A percentile compares a stretch with the other conserved stretches of the same genome.
These are phyloP conservation scores for Parotia lawesii DNA, from an alignment of 2,113 vertebrate species.

Conservation along the genomic window DNA sequence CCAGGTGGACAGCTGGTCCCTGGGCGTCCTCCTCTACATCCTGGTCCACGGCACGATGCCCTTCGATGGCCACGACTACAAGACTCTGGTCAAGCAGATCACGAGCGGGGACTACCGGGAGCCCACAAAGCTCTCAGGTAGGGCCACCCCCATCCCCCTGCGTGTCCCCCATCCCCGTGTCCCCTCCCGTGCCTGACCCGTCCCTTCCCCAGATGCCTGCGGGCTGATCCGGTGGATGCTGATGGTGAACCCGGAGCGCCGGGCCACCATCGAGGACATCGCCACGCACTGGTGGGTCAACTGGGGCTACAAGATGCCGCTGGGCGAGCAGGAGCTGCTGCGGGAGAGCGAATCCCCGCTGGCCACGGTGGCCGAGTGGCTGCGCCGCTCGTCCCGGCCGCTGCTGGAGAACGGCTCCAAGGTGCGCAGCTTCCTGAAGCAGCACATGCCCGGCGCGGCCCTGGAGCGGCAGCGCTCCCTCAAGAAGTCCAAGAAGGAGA, in stretches of 20 bases:
- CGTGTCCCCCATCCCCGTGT: rapidly evolving
- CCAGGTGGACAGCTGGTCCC: conserved; percentile 97
- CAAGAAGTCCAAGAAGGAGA: conserved; percentile 91
- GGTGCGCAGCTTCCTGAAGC: conserved; percentile 87
- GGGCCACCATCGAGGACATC: conserved; percentile 92
- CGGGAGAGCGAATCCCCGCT: conserved; percentile 63
- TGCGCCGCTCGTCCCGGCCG: conserved; percentile 87
- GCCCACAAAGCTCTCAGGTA: conserved; percentile 87
- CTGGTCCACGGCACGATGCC: conserved; percentile 95
- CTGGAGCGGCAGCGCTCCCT: conserved; percentile 88
- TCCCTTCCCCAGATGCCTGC: conserved; percentile 82
- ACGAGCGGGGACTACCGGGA: conserved; percentile 87
- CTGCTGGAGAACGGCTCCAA: conserved; percentile 90
- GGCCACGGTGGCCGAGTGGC: conserved; percentile 82
- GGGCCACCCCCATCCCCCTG: not conserved
- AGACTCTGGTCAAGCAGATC: conserved; percentile 88
- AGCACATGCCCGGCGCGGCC: conserved; percentile 61
- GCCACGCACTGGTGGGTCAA: conserved; percentile 97
- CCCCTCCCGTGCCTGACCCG: not conserved
- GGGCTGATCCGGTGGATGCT: conserved; percentile 97
- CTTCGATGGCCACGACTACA: conserved; percentile 90
- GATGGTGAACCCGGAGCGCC: conserved; percentile 94
- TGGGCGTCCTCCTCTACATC: conserved; percentile 92
- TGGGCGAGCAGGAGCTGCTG: conserved; percentile 73
- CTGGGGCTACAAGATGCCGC: conserved; percentile 84